Percentiles rank a stretch among this genome's conserved stretches.
Conservation (phyloP, 2,797 vertebrate genomes). For the Semotilus atromaculatus region DNA sequence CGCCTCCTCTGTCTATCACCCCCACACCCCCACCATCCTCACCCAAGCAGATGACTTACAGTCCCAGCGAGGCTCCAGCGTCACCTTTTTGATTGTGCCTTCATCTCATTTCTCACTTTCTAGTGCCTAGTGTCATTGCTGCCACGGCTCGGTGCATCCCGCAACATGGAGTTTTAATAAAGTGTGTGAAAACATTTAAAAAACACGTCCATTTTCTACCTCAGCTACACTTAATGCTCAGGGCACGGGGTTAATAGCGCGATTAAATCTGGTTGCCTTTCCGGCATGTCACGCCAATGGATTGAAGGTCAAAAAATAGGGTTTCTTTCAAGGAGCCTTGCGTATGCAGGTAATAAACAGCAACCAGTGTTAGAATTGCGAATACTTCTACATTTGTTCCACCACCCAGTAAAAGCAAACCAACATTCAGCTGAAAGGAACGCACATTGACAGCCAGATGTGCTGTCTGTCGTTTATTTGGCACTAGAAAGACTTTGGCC, state of each 20-base stretch:
- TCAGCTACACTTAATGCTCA: slow-evolving; percentile 1
- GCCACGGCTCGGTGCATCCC: slow-evolving; percentile 23
- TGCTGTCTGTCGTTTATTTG: slow-evolving; percentile 49
- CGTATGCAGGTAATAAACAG: neutral
- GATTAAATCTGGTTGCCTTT: slow-evolving; percentile 36
- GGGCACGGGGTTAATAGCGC: slow-evolving; percentile 49
- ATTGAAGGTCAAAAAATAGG: slow-evolving; percentile 7
- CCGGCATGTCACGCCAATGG: neutral
- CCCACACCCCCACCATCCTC: slow-evolving; percentile 32
- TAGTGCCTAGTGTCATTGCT: slow-evolving; percentile 13
- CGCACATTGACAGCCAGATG: slow-evolving; percentile 46
- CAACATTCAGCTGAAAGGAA: slow-evolving; percentile 15
- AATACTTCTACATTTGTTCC: slow-evolving; percentile 28
- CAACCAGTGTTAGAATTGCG: slow-evolving; percentile 14
- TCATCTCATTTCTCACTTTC: slow-evolving; percentile 41
- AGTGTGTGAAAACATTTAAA: slow-evolving; percentile 10
- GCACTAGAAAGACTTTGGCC: slow-evolving; percentile 53
- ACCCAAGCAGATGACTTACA: slow-evolving; percentile 54
- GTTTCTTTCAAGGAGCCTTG: neutral
- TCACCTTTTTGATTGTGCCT: slow-evolving; percentile 48
- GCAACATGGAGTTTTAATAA: slow-evolving; percentile 5
- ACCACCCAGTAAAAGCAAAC: slow-evolving; percentile 41
- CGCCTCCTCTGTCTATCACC: slow-evolving; percentile 25
- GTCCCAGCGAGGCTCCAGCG: slow-evolving; percentile 48
- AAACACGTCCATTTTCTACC: slow-evolving; percentile 3